Percentiles rank a stretch among this genome's conserved stretches.
Conservation (phyloP, 1,140 invertebrate genomes). For the Neelides sp. region DNA sequence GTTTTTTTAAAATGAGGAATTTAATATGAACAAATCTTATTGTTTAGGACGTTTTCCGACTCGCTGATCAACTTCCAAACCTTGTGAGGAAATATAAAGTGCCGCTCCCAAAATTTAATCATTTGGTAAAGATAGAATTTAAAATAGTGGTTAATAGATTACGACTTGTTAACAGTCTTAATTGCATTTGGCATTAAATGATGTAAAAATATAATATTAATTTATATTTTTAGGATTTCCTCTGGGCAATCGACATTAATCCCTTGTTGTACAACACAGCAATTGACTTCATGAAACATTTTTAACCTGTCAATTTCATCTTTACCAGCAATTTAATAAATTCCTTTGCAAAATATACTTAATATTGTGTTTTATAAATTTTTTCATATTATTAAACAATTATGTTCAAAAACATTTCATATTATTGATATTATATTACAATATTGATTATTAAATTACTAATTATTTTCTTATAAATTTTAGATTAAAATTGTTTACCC, state of each 20-base stretch:
- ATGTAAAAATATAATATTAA: constrained; percentile 27
- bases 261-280: constrained; percentile 16
- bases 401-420: no score
- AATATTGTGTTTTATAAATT: no score
- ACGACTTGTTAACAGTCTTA: constrained; percentile 8
- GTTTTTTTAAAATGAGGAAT: not conserved
- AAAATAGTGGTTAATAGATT: not conserved
- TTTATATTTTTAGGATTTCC: constrained; percentile 36
- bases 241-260: constrained; percentile 34
- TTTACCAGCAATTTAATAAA: not conserved
- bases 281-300: constrained; percentile 20
- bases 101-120: constrained; percentile 49
- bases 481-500: no score
- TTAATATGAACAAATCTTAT: not conserved
- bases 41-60: constrained; percentile 38
- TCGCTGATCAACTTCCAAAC: constrained; percentile 41
- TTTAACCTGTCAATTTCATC: constrained; percentile 3
- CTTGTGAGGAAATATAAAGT: constrained; percentile 40
- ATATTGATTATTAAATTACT: no score
- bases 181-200: constrained; percentile 21
- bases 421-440: no score
- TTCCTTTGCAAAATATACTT: not conserved
- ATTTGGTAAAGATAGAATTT: constrained; percentile 38
- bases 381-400: no score
- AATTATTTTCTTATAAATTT: no score